A percentile compares a stretch with the other conserved stretches of the same genome.
phyloP scores from a whole-genome alignment of 2,888 invertebrate genomes.

The Rhogogaster chlorosoma region DNA sequence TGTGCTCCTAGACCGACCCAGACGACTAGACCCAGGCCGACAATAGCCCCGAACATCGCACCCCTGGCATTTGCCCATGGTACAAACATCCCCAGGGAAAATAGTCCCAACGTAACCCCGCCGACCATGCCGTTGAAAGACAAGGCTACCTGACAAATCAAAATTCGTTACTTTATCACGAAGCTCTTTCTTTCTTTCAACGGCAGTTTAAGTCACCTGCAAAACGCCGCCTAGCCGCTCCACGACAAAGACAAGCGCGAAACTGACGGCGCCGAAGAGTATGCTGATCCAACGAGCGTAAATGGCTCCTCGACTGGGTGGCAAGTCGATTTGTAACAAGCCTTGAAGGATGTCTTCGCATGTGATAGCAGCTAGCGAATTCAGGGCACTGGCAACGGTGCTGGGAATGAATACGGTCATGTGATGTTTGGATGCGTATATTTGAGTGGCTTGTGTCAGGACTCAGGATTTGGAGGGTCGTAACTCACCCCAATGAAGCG shows the following conservation, averaged over 20 bases:
- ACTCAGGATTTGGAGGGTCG: constrained; percentile 8
- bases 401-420: constrained; percentile 79
- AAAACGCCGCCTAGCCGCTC: constrained; percentile 93
- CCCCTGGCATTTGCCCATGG: constrained; percentile 93
- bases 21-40: constrained; percentile 82
- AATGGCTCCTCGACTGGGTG: constrained; percentile 87
- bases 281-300: constrained; percentile 85
- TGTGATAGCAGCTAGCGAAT: constrained; percentile 94
- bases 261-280: constrained; percentile 87
- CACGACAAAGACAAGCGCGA: constrained; percentile 91
- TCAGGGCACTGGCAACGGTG: constrained; percentile 96
- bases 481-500: constrained; percentile 92
- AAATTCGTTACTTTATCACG: neutral
- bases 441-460: neutral
- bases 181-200: neutral
- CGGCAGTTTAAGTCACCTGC: constrained; percentile 79
- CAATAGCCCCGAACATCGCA: constrained; percentile 83
- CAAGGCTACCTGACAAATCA: constrained; percentile 83
- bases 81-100: constrained; percentile 93
- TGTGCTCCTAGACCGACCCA: constrained; percentile 86
- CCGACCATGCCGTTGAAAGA: constrained; percentile 95
- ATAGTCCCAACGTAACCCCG: constrained; percentile 92
- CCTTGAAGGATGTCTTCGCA: constrained; percentile 92
- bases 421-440: neutral
- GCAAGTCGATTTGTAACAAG: constrained; percentile 85